Percentiles rank a stretch among this genome's conserved stretches.
Evolutionary conservation across 2,113 vertebrate genomes (phyloP).

Genomic region (Ageneiosus marmoratus): DNA sequence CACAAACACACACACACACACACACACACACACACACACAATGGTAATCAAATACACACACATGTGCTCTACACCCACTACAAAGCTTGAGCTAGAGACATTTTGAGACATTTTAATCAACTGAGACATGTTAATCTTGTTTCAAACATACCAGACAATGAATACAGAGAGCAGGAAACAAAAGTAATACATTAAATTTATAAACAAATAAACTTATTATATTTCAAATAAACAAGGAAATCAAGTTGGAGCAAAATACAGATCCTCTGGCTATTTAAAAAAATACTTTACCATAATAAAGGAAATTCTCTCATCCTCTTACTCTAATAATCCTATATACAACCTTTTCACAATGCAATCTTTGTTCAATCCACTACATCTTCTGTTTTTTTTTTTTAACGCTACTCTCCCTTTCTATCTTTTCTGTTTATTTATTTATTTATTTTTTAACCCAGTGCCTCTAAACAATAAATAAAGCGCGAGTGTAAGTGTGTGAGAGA

Average conservation of each 20-base stretch:
- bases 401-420: neutral
- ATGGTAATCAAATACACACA: slow-evolving; percentile 24
- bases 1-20: slow-evolving; percentile 45
- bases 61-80: slow-evolving; percentile 27
- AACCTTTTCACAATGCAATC: slow-evolving; percentile 4
- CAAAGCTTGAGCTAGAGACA: neutral
- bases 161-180: neutral
- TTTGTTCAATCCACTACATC: neutral
- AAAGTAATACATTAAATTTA: neutral
- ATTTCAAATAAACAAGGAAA: slow-evolving; percentile 11
- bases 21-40: slow-evolving; percentile 48
- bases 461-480: slow-evolving; percentile 57
- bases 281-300: slow-evolving; percentile 7
- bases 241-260: neutral
- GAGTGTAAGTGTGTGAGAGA: slow-evolving; percentile 49
- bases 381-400: neutral
- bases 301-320: neutral
- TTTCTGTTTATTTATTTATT: slow-evolving; percentile 1
- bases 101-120: too few relatives aligned
- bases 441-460: slow-evolving; percentile 28
- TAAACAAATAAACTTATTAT: neutral
- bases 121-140: neutral
- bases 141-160: slow-evolving; percentile 12
- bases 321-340: neutral
- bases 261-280: neutral